Conservation (phyloP, 2,113 vertebrate genomes). For the Stomatorhinus ivindoensis region DNA sequence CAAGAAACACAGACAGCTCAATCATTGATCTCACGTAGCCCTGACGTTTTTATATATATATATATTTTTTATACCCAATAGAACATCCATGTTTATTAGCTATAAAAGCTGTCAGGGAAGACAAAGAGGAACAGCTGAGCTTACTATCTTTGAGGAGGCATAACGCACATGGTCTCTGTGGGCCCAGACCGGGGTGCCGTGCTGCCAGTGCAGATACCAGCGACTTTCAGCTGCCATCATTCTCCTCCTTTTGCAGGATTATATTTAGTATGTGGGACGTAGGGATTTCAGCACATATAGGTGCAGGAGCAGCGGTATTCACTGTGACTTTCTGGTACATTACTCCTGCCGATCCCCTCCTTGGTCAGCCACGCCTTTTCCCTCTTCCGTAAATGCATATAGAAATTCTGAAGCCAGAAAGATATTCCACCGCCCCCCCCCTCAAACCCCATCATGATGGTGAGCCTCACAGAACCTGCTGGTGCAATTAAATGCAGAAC, state of each 20-base stretch:
- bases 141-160: not conserved
- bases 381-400: slow-evolving; percentile 62
- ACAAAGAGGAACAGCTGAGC: not conserved
- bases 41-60: not conserved
- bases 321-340: not conserved
- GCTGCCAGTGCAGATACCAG: not conserved
- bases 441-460: slow-evolving; percentile 32
- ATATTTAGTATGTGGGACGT: not conserved
- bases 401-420: slow-evolving; percentile 55
- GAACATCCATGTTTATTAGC: slow-evolving; percentile 6
- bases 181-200: not conserved
- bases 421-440: slow-evolving; percentile 62
- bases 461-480: slow-evolving; percentile 51
- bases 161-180: not conserved
- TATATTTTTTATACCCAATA: not conserved
- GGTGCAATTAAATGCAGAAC: slow-evolving; percentile 65
- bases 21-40: not conserved
- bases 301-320: not conserved
- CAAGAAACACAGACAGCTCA: not conserved
- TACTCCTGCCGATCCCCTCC: slow-evolving; percentile 9
- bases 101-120: not conserved
- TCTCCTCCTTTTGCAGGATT: not conserved
- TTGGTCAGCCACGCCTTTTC: slow-evolving; percentile 45
- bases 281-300: not conserved
- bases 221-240: not conserved